phyloP scores from a whole-genome alignment of 2,113 vertebrate genomes.

The Urocynchramus pylzowi region DNA sequence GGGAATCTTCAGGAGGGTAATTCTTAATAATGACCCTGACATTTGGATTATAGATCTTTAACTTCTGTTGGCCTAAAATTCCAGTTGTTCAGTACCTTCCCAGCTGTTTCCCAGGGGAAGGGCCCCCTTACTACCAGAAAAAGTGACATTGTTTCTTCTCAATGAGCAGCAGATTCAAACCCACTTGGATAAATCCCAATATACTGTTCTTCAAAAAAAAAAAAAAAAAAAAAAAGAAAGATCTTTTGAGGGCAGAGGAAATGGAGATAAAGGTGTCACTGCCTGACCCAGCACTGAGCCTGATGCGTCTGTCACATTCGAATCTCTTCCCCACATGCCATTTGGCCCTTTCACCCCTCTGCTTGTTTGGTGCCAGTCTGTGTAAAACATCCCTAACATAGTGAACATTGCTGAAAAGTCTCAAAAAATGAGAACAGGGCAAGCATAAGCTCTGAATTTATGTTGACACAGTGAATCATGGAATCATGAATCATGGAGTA shows the following conservation, averaged over 20 bases:
- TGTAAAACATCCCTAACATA: rapidly evolving
- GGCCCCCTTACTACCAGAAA: not conserved
- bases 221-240: not conserved
- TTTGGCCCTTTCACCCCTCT: not conserved
- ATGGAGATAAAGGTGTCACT: not conserved
- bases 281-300: not conserved
- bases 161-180: not conserved
- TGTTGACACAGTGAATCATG: not conserved
- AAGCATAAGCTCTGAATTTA: not conserved
- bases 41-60: not conserved
- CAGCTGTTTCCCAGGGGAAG: not conserved
- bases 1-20: not conserved
- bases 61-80: not conserved
- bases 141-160: rapidly evolving
- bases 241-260: not conserved
- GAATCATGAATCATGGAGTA: not conserved
- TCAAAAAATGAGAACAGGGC: not conserved
- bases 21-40: not conserved
- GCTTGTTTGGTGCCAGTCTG: not conserved
- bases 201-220: not conserved
- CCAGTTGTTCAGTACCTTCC: not conserved
- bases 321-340: rapidly evolving
- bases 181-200: not conserved
- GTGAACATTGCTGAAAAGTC: not conserved
- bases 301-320: rapidly evolving